Conservation (phyloP, 2,797 vertebrate species). For the Sebastes itinus region DNA sequence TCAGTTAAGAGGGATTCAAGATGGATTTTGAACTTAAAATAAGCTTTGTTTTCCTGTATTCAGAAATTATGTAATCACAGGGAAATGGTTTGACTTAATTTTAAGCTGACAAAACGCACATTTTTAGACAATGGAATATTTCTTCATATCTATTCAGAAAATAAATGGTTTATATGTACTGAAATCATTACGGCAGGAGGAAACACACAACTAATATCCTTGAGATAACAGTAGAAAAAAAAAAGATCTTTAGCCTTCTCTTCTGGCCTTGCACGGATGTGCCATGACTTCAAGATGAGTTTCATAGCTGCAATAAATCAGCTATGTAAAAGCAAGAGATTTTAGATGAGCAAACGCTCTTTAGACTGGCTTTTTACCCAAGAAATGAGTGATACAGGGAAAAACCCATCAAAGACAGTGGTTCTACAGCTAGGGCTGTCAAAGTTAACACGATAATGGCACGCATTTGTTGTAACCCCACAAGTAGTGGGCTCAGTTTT, state of each 20-base stretch:
- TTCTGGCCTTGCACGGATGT: neutral
- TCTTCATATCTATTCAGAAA: neutral
- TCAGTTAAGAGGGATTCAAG: too few relatives aligned
- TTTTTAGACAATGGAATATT: neutral
- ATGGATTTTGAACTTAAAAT: too few relatives aligned
- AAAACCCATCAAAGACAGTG: neutral
- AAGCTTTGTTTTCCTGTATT: neutral
- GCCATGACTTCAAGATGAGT: neutral
- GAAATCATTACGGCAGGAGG: neutral
- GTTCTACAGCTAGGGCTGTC: too few relatives aligned
- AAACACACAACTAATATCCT: neutral
- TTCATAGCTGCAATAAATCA: neutral
- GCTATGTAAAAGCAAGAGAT: neutral
- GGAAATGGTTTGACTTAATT: neutral
- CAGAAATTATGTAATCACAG: neutral
- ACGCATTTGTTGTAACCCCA: too few relatives aligned
- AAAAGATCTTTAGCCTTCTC: neutral
- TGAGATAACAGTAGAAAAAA: neutral
- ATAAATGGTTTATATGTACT: neutral
- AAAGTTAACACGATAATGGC: too few relatives aligned
- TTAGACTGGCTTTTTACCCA: neutral
- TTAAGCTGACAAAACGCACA: neutral
- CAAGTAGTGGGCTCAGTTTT: too few relatives aligned
- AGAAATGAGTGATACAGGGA: neutral
- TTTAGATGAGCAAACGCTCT: too few relatives aligned